These are phyloP conservation scores for Mantis religiosa DNA, from an alignment of 2,888 invertebrate genomes.

Conservation along the genomic window DNA sequence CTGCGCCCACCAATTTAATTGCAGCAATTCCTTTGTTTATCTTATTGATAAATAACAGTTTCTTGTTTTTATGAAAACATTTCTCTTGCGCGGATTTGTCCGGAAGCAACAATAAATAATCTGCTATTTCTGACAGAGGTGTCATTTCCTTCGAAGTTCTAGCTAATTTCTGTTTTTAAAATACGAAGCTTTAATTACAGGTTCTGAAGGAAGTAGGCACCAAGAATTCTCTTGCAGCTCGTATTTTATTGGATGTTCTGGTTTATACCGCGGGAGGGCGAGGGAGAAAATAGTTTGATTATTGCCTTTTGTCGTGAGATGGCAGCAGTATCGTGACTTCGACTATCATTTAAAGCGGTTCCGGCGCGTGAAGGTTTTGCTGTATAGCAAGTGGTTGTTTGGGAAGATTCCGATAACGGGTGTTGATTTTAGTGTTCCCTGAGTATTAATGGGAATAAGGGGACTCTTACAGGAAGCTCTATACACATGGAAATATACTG, in stretches of 20 bases:
- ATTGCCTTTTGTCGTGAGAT: slow-evolving; percentile 9
- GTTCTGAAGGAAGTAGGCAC: background rate
- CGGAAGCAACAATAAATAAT: too few species aligned
- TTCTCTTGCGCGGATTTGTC: too few species aligned
- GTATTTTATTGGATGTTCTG: background rate
- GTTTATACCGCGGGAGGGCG: background rate
- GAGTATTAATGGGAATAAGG: background rate
- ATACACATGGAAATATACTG: background rate
- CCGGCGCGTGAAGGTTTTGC: background rate
- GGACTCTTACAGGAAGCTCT: background rate
- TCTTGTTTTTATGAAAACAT: too few species aligned
- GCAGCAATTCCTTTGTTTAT: too few species aligned
- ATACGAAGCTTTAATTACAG: background rate
- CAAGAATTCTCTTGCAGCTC: background rate
- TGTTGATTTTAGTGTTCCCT: background rate
- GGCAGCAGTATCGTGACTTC: slow-evolving; percentile 2
- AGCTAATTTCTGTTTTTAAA: background rate
- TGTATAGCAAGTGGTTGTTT: background rate
- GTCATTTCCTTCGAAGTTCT: background rate
- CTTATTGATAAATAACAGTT: too few species aligned
- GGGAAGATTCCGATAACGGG: background rate
- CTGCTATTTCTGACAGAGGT: background rate
- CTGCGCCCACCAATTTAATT: too few species aligned
- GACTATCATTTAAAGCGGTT: slow-evolving; percentile 6
- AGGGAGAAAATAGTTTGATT: slow-evolving; percentile 12